These are phyloP conservation scores for Numenius phaeopus DNA, from an alignment of 2,797 vertebrate genomes.

Conservation along the genomic window DNA sequence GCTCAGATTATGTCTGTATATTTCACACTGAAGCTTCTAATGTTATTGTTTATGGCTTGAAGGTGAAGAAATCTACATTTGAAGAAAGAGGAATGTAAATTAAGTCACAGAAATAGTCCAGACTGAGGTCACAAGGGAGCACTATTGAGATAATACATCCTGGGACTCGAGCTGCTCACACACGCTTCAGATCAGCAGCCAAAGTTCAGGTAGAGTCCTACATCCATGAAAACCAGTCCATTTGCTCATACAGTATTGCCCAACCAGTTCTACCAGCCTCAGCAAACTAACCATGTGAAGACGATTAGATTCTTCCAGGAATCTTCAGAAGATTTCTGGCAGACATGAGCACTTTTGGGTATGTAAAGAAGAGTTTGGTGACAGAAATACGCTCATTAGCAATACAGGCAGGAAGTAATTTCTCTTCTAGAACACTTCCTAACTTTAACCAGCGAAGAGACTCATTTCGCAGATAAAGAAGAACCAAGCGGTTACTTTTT, in stretches of 20 bases:
- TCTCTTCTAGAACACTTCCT: neutral
- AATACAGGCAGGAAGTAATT: neutral
- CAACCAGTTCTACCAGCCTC: neutral
- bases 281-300: neutral
- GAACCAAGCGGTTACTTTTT: neutral
- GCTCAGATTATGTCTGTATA: neutral
- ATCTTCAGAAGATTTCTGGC: slow-evolving; percentile 14
- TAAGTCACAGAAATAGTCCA: neutral
- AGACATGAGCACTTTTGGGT: neutral
- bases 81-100: neutral
- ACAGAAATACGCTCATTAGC: neutral
- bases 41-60: neutral
- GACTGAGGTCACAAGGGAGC: neutral
- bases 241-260: neutral
- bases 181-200: neutral
- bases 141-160: neutral
- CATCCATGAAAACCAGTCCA: neutral
- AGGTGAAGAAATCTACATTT: neutral
- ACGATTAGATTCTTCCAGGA: slow-evolving; percentile 1
- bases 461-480: neutral
- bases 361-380: neutral
- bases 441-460: neutral
- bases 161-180: neutral
- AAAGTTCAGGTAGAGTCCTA: neutral
- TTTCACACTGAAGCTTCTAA: neutral